phyloP scores from a whole-genome alignment of 1,140 invertebrate genomes.

The Brachionus manjavacas region DNA sequence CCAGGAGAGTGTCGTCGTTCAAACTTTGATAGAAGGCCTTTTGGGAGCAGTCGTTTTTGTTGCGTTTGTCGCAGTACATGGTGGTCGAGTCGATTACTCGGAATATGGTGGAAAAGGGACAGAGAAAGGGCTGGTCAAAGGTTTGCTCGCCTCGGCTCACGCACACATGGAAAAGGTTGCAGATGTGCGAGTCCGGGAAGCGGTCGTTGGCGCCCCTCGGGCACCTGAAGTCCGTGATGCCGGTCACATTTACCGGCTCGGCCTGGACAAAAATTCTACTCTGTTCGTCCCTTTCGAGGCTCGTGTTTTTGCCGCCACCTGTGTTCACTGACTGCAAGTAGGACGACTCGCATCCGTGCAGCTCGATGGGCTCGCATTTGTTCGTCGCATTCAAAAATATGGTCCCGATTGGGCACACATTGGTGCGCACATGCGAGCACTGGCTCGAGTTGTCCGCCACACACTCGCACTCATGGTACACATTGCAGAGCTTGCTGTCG shows the following conservation, averaged over 20 bases:
- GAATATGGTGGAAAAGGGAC: slow-evolving; percentile 30
- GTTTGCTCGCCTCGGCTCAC: not conserved
- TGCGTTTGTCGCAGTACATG: slow-evolving; percentile 35
- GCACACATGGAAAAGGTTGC: slow-evolving; percentile 43
- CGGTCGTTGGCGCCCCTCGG: not conserved
- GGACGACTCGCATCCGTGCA: slow-evolving; percentile 22
- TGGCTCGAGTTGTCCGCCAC: not conserved
- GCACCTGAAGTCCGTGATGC: slow-evolving; percentile 21
- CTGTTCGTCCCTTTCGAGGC: not conserved
- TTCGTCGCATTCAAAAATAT: not conserved
- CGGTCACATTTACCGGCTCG: slow-evolving; percentile 3
- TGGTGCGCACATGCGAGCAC: not conserved
- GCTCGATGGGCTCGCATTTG: slow-evolving; percentile 23
- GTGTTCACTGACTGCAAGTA: slow-evolving; percentile 23
- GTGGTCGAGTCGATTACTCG: not conserved
- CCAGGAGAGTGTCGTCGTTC: not conserved
- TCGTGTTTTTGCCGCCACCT: not conserved
- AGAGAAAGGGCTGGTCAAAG: slow-evolving; percentile 38
- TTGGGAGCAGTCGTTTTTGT: slow-evolving; percentile 3
- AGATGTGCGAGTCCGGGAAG: slow-evolving; percentile 11
- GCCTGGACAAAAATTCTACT: not conserved
- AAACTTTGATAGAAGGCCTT: slow-evolving; percentile 7
- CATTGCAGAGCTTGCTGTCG: slow-evolving; percentile 41
- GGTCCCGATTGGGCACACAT: slow-evolving; percentile 27
- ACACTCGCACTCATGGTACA: slow-evolving; percentile 42